A percentile compares a stretch with the other conserved stretches of the same genome.
These are phyloP conservation scores for Lethrus apterus DNA, from an alignment of 1,140 invertebrate genomes.

Conservation along the genomic window DNA sequence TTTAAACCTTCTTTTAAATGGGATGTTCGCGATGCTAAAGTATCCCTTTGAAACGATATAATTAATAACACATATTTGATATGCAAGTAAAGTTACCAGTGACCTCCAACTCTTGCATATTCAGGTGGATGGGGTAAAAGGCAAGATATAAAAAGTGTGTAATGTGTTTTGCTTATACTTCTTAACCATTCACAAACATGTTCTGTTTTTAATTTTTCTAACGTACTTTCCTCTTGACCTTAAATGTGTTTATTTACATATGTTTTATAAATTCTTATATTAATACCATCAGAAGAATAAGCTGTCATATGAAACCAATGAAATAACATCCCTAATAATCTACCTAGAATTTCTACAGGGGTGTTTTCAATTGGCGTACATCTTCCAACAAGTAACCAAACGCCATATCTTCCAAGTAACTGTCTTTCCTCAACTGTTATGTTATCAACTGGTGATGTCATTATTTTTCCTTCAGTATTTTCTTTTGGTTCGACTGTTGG, in stretches of 20 bases:
- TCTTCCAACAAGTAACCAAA: conserved; percentile 92
- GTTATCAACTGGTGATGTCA: conserved; percentile 44
- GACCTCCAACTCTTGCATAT: conserved; percentile 85
- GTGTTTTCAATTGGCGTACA: conserved; percentile 80
- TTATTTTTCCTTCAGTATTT: conserved; percentile 30
- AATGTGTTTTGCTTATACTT: conserved; percentile 75
- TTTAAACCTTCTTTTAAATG: conserved; percentile 92
- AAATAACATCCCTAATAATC: conserved; percentile 92
- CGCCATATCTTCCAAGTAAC: conserved; percentile 88
- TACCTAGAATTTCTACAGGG: conserved; percentile 81
- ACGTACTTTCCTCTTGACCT: conserved; percentile 76
- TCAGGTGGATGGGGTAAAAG: conserved; percentile 80
- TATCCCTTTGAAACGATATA: conserved; percentile 56
- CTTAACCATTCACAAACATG: conserved; percentile 90
- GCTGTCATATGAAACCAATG: conserved; percentile 99
- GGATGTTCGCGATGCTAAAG: conserved; percentile 78
- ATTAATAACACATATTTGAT: neutral
- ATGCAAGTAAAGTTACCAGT: conserved; percentile 60
- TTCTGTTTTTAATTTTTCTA: conserved; percentile 89
- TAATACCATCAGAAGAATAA: conserved; percentile 85
- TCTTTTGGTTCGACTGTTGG: conserved; percentile 51
- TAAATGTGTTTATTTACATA: conserved; percentile 7
- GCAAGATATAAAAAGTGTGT: conserved; percentile 80
- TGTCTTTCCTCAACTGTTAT: conserved; percentile 73
- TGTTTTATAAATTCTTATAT: neutral